Evolutionary conservation across 2,113 vertebrate genomes (phyloP), one percentile per base, ranked within the genome.

Genomic region (Elgaria multicarinata): DNA sequence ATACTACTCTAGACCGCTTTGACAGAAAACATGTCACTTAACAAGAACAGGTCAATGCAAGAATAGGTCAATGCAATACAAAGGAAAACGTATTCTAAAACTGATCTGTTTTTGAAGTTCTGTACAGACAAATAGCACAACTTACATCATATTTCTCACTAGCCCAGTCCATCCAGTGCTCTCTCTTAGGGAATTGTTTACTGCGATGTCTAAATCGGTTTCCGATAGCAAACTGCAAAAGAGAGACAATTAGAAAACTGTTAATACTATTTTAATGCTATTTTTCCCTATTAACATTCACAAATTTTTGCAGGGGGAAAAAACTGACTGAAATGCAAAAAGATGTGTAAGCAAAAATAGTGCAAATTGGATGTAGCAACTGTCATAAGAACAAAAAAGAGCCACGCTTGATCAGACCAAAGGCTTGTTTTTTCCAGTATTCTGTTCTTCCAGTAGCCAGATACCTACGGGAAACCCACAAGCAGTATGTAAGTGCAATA

Each of bases 121-220:
- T n/a, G 9, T 39, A 53, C 4, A 69, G 7, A 0, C 44, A 79
- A 72, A 58, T 24, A 62, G 20, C 0, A 3, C 13, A 46, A 96
- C 98, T 95, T 96, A 99, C 99, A 0, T 98, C 96, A 39, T 99
- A 99, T 87, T 98, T 99, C 42, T 99, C 99, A 7, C 93, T 96
- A 1, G 99, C 98, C 99, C 99, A 99, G 97, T 99, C 99, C 94
- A 99, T 94, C 98, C 99, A 99, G 95, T 99, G 99, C 12, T 97
- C 89, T 93, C 98, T 98, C 96, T 98, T 98, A 44, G 98, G 98
- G 89, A 92, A 97, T 16, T 83, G 1, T 0, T 95, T 97, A 95
- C 98, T 97, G 92, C 98, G 97, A 94, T 99, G 98, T 66, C 1
- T 96, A 92, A 97, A 98, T 89, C 98, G 97, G 91, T 99, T 99